Evolutionary conservation across 2,113 vertebrate genomes (phyloP).

Genomic region (Indicator maculatus): DNA sequence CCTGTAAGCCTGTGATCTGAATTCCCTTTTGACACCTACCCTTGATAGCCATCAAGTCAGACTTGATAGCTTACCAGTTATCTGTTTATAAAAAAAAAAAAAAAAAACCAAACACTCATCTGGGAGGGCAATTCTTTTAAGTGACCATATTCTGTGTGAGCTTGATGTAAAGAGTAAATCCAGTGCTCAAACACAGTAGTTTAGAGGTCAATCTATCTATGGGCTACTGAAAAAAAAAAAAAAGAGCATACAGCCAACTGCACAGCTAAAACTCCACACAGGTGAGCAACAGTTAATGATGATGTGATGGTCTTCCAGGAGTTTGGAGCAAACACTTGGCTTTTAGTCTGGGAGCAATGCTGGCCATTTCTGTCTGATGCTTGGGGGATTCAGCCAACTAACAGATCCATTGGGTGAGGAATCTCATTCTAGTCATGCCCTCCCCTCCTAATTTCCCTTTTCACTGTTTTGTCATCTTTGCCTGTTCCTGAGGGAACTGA

Average conservation of each 20-base stretch:
- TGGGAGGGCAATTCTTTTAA: constrained; percentile 29
- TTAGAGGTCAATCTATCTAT: background rate
- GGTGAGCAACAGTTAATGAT: background rate
- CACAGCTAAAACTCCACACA: background rate
- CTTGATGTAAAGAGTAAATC: background rate
- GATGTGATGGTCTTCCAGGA: constrained; percentile 38
- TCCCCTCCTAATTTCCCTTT: constrained; percentile 83
- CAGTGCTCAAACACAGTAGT: background rate
- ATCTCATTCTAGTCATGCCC: constrained; percentile 83
- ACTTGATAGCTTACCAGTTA: background rate
- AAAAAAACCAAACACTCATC: background rate
- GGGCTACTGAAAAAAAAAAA: background rate
- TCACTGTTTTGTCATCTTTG: constrained; percentile 83
- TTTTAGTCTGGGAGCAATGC: constrained; percentile 55
- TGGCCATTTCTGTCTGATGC: constrained; percentile 58
- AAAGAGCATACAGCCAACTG: background rate
- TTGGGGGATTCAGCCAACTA: constrained; percentile 66
- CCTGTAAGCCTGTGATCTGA: background rate
- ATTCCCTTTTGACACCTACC: background rate
- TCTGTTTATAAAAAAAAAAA: background rate
- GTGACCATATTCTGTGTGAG: background rate
- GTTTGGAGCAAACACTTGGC: constrained; percentile 48
- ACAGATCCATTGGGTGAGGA: constrained; percentile 75
- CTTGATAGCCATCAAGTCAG: background rate
- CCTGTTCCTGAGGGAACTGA: constrained; percentile 78